Base-by-base conservation (phyloP, 2,797 vertebrate genomes). In the Passerculus sandwichensis region DNA sequence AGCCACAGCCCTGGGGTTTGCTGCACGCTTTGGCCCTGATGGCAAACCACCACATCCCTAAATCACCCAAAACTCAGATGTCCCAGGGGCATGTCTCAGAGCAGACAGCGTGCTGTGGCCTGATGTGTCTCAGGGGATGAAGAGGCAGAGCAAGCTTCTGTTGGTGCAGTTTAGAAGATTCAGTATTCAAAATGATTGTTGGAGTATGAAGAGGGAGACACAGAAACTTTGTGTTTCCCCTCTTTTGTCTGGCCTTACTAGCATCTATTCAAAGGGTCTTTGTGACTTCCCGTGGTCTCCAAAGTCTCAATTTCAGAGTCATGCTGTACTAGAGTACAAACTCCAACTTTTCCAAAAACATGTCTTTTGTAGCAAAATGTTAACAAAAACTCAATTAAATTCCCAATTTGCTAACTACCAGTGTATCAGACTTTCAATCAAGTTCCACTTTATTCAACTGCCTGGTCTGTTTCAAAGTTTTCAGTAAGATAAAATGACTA, bases 331-430 rank as follows among this genome's bases (percentile, higher is more conserved):
- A 51, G 40, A 84, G 20, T 17, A 79, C 21, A 70, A 85, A 87
- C 20, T 60, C 32, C 53, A 73, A 44, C 27, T 88, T 78, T 36
- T 73, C 48, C 22, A 38, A 65, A 85, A 89, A 53, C 6, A 21
- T 0, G 4, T 18, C 0, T 7, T 56, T 70, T 79, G 48, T 22
- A 86, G 62, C 16, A 72, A 94, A 91, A 51, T 34, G 48, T 27
- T 87, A 62, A 56, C 14, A 76, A 70, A 95, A 92, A 40, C 22
- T 70, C 91, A 89, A 88, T 90, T 86, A 89, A 84, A 85, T 82
- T 92, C 84, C 56, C 77, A 62, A 85, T 91, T 93, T 93, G 18
- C 62, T 89, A 96, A 88, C 67, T 77, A 90, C 38, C 74, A 76
- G 44, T 11, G 48, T 76, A 91, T 85, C 84, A 50, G 36, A 59